phyloP scores from a whole-genome alignment of 2,888 invertebrate genomes.

The Altica lythri region DNA sequence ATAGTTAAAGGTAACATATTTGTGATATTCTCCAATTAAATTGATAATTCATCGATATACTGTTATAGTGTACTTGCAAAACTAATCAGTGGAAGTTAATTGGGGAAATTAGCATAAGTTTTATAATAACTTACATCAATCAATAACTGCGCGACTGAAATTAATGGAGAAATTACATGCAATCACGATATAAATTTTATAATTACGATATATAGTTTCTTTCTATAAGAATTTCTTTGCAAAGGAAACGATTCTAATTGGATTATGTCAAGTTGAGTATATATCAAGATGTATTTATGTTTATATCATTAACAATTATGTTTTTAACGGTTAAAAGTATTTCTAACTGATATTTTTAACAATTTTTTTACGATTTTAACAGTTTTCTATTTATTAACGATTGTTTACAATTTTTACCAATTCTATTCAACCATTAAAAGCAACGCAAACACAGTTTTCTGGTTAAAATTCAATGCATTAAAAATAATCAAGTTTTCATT shows the following conservation, averaged over 20 bases:
- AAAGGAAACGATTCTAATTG: slow-evolving; percentile 26
- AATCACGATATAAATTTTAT: slow-evolving; percentile 28
- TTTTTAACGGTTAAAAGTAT: background rate
- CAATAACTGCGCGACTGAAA: slow-evolving; percentile 18
- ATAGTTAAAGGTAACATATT: too few species aligned
- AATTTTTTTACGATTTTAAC: too few species aligned
- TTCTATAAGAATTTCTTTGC: slow-evolving; percentile 22
- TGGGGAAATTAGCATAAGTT: slow-evolving; percentile 23
- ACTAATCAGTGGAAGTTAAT: slow-evolving; percentile 20
- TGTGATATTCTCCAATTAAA: too few species aligned
- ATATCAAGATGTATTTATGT: slow-evolving; percentile 1
- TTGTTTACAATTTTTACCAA: too few species aligned
- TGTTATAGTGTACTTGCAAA: slow-evolving; percentile 1
- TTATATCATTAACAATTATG: background rate
- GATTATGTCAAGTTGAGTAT: slow-evolving; percentile 22
- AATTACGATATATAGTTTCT: slow-evolving; percentile 30
- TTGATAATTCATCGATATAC: too few species aligned
- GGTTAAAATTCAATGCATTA: too few species aligned
- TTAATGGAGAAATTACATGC: slow-evolving; percentile 28
- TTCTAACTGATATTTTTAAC: too few species aligned
- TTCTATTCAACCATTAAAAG: too few species aligned
- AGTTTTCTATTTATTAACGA: too few species aligned
- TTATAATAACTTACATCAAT: slow-evolving; percentile 24
- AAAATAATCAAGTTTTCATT: too few species aligned
- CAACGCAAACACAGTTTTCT: too few species aligned